Conservation (phyloP, 2,113 vertebrate species). For the Tapirus terrestris region DNA sequence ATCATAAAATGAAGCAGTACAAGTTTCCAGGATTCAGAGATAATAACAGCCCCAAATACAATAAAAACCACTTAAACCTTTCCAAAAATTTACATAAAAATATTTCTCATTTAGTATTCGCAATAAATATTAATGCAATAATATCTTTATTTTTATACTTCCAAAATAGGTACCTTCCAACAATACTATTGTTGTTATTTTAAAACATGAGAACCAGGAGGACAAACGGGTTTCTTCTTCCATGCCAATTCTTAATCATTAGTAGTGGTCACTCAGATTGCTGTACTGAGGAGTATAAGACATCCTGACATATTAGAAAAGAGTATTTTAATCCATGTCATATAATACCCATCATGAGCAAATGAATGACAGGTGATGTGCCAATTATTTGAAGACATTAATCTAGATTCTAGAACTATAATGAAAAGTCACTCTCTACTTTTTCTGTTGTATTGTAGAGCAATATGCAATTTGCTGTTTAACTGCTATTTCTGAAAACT, state of each 20-base stretch:
- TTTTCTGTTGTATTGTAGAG: background rate
- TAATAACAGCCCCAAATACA: background rate
- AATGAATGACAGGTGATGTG: background rate
- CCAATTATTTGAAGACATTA: background rate
- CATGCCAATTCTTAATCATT: background rate
- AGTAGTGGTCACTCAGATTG: background rate
- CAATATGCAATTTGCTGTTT: background rate
- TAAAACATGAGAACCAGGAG: constrained; percentile 47
- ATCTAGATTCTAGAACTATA: constrained; percentile 5
- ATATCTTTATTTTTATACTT: background rate
- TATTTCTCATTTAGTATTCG: constrained; percentile 46
- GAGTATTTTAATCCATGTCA: background rate
- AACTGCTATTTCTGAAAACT: constrained; percentile 43
- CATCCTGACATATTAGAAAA: background rate
- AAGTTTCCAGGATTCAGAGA: constrained; percentile 42
- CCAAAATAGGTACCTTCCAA: constrained; percentile 50
- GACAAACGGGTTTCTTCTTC: background rate
- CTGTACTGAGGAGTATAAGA: background rate
- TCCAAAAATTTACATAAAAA: constrained; percentile 5
- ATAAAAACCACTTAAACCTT: constrained; percentile 8
- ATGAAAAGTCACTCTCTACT: constrained; percentile 22
- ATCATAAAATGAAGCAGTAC: constrained; percentile 10
- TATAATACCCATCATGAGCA: background rate
- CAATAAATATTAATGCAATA: constrained; percentile 15
- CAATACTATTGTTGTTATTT: background rate